Conservation (phyloP, 2,888 invertebrate genomes). For the Caenorhabditis doughertyi region DNA sequence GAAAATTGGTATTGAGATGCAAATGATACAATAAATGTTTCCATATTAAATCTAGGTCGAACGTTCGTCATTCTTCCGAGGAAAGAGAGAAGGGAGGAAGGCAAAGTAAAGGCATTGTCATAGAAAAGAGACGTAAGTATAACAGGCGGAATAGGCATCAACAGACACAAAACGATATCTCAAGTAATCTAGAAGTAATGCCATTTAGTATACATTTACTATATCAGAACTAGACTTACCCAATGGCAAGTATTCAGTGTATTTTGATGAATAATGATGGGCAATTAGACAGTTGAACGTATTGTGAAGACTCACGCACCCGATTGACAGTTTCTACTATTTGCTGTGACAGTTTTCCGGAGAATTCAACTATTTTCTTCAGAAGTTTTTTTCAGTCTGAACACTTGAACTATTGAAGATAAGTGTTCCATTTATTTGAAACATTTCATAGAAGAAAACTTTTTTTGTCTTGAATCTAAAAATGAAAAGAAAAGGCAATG, state of each 20-base stretch:
- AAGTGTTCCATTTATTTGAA: background rate
- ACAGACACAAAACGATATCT: constrained; percentile 34
- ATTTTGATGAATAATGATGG: constrained; percentile 55
- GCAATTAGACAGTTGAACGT: constrained; percentile 52
- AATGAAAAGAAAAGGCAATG: background rate
- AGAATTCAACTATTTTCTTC: constrained; percentile 33
- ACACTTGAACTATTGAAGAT: constrained; percentile 17
- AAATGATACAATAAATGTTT: constrained; percentile 63
- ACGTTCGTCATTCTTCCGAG: constrained; percentile 43
- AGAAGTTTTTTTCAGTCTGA: constrained; percentile 10
- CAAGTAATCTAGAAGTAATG: constrained; percentile 50
- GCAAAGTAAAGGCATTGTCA: constrained; percentile 18
- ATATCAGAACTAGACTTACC: constrained; percentile 51
- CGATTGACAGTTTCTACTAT: constrained; percentile 59
- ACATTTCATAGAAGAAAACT: background rate
- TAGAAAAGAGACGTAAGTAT: constrained; percentile 16
- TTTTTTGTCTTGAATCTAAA: too few species aligned
- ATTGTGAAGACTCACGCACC: constrained; percentile 55
- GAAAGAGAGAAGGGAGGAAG: background rate
- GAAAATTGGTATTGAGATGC: constrained; percentile 61
- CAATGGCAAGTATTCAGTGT: constrained; percentile 35
- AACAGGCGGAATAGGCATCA: constrained; percentile 26
- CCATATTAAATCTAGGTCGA: constrained; percentile 61
- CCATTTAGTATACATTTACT: constrained; percentile 41
- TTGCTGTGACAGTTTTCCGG: constrained; percentile 53